Evolutionary conservation across 1,140 invertebrate genomes (phyloP).

Genomic region (Helicorthomorpha holstii): DNA sequence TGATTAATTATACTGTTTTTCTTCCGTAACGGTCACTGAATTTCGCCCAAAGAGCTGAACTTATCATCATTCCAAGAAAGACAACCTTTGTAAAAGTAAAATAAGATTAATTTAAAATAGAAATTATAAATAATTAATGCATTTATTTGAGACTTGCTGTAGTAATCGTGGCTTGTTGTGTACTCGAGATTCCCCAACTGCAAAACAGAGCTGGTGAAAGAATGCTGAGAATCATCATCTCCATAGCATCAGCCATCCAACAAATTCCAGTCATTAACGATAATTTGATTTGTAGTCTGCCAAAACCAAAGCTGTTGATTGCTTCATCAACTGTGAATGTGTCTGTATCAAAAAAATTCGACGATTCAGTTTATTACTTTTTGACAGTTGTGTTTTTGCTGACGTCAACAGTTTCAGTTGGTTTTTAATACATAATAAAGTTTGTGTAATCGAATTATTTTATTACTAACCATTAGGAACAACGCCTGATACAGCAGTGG

Average conservation of each 20-base stretch:
- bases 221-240: constrained; percentile 92
- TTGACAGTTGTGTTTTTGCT: no score
- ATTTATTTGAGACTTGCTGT: constrained; percentile 32
- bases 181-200: constrained; percentile 77
- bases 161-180: constrained; percentile 52
- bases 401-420: no score
- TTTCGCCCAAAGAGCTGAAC: constrained; percentile 88
- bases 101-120: constrained; percentile 6
- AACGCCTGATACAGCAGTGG: not conserved
- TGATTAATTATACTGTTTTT: constrained; percentile 43
- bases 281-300: constrained; percentile 84
- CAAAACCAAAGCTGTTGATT: constrained; percentile 88
- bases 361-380: no score
- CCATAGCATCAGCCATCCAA: constrained; percentile 97
- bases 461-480: not conserved
- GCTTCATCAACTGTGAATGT: constrained; percentile 89
- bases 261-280: constrained; percentile 69
- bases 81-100: constrained; percentile 48
- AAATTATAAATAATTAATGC: constrained; percentile 7
- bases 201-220: constrained; percentile 81
- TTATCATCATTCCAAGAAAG: constrained; percentile 92
- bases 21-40: constrained; percentile 86
- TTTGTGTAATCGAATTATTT: no score
- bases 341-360: no score
- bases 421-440: no score